Percentiles rank a stretch among this genome's conserved stretches.
Evolutionary conservation across 2,113 vertebrate species (phyloP).

Genomic region (Taxidea taxus): DNA sequence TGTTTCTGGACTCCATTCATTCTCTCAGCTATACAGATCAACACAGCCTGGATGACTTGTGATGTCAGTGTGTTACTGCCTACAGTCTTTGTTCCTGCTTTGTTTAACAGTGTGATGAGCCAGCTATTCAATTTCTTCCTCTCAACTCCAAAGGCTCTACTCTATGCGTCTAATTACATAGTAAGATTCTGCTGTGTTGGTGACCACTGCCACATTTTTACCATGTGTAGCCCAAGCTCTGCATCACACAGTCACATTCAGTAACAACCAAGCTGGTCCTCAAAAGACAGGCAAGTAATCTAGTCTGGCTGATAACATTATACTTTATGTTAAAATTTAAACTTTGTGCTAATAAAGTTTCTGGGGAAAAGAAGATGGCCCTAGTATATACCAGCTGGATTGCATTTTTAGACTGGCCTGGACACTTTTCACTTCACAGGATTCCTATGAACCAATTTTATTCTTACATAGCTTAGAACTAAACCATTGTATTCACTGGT

Average conservation of each 20-base stretch:
- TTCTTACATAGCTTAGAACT: constrained; percentile 56
- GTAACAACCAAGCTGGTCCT: constrained; percentile 77
- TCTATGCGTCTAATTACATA: constrained; percentile 82
- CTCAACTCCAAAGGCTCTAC: constrained; percentile 77
- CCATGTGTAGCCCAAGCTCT: constrained; percentile 73
- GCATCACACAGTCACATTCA: constrained; percentile 81
- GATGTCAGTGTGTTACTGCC: constrained; percentile 72
- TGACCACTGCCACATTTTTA: constrained; percentile 78
- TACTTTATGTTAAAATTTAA: constrained; percentile 63
- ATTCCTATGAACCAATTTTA: constrained; percentile 48
- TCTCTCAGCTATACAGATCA: constrained; percentile 68
- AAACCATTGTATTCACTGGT: constrained; percentile 46
- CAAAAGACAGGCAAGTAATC: constrained; percentile 72
- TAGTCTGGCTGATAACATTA: constrained; percentile 67
- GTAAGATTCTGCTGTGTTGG: constrained; percentile 80
- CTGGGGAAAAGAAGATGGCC: background rate
- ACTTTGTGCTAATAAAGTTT: constrained; percentile 40
- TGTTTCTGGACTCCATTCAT: constrained; percentile 62
- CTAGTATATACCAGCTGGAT: background rate
- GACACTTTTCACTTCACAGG: constrained; percentile 49
- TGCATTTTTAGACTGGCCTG: constrained; percentile 62
- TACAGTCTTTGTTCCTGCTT: constrained; percentile 71
- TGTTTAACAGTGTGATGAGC: constrained; percentile 78
- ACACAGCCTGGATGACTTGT: constrained; percentile 77
- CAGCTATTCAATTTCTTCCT: constrained; percentile 81